phyloP scores from a whole-genome alignment of 1,140 invertebrate genomes.

The Aphidius ervi region DNA sequence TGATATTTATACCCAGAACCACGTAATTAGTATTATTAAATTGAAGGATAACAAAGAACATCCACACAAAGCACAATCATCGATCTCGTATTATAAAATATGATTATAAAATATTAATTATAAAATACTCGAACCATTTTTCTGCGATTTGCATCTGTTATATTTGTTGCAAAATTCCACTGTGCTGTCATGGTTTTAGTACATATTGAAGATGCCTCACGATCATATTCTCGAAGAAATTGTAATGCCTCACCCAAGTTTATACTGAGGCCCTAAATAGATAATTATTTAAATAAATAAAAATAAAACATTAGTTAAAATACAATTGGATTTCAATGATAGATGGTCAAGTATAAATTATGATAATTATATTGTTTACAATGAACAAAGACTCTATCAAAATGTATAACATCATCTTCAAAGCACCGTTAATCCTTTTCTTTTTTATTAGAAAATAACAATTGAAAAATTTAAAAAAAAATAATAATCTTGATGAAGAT shows the following conservation, averaged over 20 bases:
- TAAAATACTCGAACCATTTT: constrained; percentile 55
- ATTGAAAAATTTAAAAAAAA: too few species aligned
- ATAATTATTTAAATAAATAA: constrained; percentile 4
- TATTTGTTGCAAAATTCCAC: constrained; percentile 76
- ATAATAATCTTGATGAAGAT: neutral
- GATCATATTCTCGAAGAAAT: constrained; percentile 70
- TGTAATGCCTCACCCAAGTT: constrained; percentile 66
- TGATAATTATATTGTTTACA: neutral
- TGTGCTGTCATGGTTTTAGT: constrained; percentile 65
- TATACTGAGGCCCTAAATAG: constrained; percentile 59
- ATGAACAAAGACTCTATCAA: constrained; percentile 21
- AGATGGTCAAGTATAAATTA: too few species aligned
- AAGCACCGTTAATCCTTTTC: constrained; percentile 26
- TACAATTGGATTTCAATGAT: neutral
- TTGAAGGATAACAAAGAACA: too few species aligned
- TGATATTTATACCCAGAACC: too few species aligned
- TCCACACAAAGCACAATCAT: too few species aligned
- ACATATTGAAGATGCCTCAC: constrained; percentile 68
- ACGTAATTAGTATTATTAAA: too few species aligned
- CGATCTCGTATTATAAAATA: too few species aligned
- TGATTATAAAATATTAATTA: too few species aligned
- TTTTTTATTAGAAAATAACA: too few species aligned
- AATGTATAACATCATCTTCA: constrained; percentile 31
- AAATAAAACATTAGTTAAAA: constrained; percentile 2
- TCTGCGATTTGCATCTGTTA: constrained; percentile 66